Evolutionary conservation across 2,888 invertebrate genomes (phyloP), one percentile per base, ranked within the genome.

Genomic region (Drosophila cognata): DNA sequence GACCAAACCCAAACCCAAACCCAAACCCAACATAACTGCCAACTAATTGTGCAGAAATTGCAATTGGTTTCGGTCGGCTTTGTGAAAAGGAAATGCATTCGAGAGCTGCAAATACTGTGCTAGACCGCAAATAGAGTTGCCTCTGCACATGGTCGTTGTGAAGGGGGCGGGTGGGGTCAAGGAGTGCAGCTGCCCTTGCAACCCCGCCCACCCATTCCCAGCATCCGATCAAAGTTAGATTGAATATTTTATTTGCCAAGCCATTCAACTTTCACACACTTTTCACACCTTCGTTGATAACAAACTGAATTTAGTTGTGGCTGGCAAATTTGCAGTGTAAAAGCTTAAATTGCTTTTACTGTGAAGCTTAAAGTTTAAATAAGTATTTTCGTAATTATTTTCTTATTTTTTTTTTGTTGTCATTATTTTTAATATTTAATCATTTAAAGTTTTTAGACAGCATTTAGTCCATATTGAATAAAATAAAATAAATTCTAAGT

Each of bases 1-100:
- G 58, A 7, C 36, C 55, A 36, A 28, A 55, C 55, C 28, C 36
- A 75, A 57, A 21, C 55, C 28, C 36, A 75, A 57, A 21, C 11
- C 36, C 55, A 36, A 28, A 55, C 55, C 28, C 36, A 75, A 57
- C 62, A 59, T 52, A 82, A 77, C 67, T 69, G 79, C 59, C 60
- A 75, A 77, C 84, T 73, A 88, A 86, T 87, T 80, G 87, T 78
- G 91, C 89, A 80, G 80, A 88, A 89, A 86, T 56, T 67, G 71
- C 77, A 80, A 56, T 68, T 55, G 65, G 36, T 0, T n/a, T 55
- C 11, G 13, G 4, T 11, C 29, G 28, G 18, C 55, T 2, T 7
- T 18, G 28, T 36, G 18, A n/a, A 5, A 38, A 25, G 46, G 51
- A 35, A 38, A 59, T 62, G 51, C 28, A 60, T 66, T 74, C 77